Base-by-base conservation (phyloP, 53 echinoderm and acorn worm species). In the Astropecten irregularis region DNA sequence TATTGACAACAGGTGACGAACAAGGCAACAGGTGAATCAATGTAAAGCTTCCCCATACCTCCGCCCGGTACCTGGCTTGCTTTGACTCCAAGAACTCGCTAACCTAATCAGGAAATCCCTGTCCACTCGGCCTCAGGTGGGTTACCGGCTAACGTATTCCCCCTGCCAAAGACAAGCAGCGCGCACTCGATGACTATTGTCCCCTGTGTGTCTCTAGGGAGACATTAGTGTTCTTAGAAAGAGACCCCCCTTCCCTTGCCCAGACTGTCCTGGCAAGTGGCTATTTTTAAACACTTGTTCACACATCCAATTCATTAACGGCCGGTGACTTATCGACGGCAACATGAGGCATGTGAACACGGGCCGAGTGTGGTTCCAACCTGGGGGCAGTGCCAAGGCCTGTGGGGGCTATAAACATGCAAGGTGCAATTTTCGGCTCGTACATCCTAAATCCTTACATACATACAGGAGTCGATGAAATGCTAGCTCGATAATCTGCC, bases 91-190 rank as follows among this genome's bases (percentile, higher is more conserved):
- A n/a, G n/a, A n/a, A n/a, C n/a, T n/a, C n/a, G 19, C 33, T 77
- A 79, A 62, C 46, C 59, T 47, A 61, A 79, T 60, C 46, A 79
- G 79, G 79, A 79, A 79, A 79, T 79, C 61, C 61, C 79, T 62
- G 62, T 79, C 62, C 79, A 79, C 13, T 79, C 30, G 47, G 61
- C 79, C 79, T 79, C 62, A 79, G 79, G 79, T 62, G 40, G 47
- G 61, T 47, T 29, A 37, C 71, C 23, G 20, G 62, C 20, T 79
- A 46, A 79, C 42, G 13, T 11, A 42, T 11, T n/a, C n/a, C 6
- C 34, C 76, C 18, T 57, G 76, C 56, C 76, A 76, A 58, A 25
- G n/a, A 39, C 40, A 40, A 11, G 26, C 64, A 2, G 31, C 1
- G 28, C 13, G 29, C 18, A 31, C 18, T 49, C 50, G 18, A 26